Percentiles rank a stretch among this genome's conserved stretches.
These are phyloP conservation scores for Sebastes hopkinsi DNA, from an alignment of 2,797 vertebrate species.

Conservation along the genomic window DNA sequence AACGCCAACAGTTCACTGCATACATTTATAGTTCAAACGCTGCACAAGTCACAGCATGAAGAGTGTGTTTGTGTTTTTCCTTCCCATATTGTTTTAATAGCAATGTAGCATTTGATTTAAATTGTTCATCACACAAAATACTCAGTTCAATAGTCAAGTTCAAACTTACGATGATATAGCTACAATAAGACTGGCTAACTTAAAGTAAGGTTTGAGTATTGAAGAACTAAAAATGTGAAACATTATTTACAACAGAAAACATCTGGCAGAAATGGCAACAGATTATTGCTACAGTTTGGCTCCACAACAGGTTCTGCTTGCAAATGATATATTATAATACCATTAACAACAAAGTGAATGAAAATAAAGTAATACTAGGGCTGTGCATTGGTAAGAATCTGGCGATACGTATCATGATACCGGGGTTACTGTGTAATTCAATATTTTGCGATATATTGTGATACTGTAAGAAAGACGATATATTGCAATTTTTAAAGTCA, in stretches of 20 bases:
- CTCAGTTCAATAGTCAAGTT: background rate
- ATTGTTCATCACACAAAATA: background rate
- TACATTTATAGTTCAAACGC: constrained; percentile 18
- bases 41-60: constrained; percentile 3
- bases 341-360: constrained; percentile 3
- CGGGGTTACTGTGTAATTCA: no score
- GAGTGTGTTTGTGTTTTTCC: background rate
- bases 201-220: background rate
- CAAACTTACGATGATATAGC: background rate
- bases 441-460: no score
- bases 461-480: no score
- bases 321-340: constrained; percentile 8
- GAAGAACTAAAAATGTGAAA: background rate
- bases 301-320: constrained; percentile 16
- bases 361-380: background rate
- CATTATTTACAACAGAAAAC: background rate
- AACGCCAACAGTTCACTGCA: constrained; percentile 32
- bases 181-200: background rate
- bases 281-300: background rate
- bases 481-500: no score
- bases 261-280: background rate
- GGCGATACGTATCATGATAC: no score
- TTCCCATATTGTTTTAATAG: background rate
- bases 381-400: no score
- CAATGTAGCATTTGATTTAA: background rate